Evolutionary conservation across 2,888 invertebrate genomes (phyloP).

Genomic region (Mesoligia furuncula): DNA sequence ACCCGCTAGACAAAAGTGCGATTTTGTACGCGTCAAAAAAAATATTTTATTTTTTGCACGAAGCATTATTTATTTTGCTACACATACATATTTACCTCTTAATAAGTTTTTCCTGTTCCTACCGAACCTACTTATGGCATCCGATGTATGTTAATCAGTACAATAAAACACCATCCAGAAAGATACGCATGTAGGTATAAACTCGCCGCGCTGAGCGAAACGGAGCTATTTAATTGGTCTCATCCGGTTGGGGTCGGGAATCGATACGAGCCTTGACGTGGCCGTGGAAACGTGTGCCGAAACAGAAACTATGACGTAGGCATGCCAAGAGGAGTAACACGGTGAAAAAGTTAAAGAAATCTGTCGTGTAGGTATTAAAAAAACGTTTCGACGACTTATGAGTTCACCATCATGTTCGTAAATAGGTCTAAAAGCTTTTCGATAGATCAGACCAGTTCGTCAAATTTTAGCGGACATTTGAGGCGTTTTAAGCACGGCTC

Average conservation of each 20-base stretch:
- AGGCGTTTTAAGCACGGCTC: background rate
- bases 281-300: constrained; percentile 54
- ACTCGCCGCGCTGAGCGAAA: constrained; percentile 13
- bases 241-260: constrained; percentile 53
- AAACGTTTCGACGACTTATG: too few species aligned
- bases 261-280: constrained; percentile 50
- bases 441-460: background rate
- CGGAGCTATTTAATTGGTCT: constrained; percentile 41
- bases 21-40: background rate
- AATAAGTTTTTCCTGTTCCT: background rate
- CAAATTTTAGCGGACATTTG: background rate
- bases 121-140: background rate
- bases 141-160: background rate
- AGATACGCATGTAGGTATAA: constrained; percentile 9
- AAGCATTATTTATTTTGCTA: background rate
- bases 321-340: background rate
- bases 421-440: background rate
- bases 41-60: background rate
- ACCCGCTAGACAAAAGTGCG: background rate
- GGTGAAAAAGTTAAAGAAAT: background rate
- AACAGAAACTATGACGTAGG: constrained; percentile 33
- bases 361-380: background rate
- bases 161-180: background rate
- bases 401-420: background rate
- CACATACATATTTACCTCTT: too few species aligned